Conservation (phyloP, 2,113 vertebrate genomes). For the Phaetusa simplex region DNA sequence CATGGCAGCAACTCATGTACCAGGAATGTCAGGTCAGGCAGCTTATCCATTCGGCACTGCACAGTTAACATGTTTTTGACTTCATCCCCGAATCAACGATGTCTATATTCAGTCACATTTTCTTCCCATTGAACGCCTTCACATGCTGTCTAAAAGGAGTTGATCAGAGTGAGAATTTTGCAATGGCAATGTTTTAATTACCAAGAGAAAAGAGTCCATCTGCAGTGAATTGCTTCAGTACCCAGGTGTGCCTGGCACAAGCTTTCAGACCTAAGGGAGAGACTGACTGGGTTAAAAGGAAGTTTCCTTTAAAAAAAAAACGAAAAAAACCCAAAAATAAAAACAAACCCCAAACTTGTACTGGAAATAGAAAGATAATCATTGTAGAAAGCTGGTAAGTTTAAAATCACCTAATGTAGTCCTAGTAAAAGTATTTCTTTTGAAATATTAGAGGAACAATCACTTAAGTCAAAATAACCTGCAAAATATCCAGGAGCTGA, state of each 20-base stretch:
- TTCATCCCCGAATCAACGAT: not conserved
- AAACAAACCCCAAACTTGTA: rapidly evolving
- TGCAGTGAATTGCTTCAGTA: not conserved
- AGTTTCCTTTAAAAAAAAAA: not conserved
- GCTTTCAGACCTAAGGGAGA: not conserved
- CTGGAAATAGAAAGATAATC: not conserved
- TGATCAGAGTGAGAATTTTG: not conserved
- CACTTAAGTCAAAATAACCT: not conserved
- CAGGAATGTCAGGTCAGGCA: not conserved
- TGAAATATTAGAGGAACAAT: not conserved
- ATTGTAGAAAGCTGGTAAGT: not conserved
- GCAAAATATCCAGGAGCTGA: not conserved
- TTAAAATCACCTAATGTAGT: not conserved
- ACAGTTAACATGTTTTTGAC: not conserved
- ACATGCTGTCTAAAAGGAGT: not conserved
- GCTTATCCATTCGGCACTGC: not conserved
- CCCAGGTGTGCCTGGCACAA: not conserved
- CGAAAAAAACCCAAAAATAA: not conserved
- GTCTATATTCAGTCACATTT: not conserved
- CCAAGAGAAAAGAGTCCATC: not conserved
- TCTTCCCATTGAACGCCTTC: not conserved
- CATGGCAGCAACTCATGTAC: not conserved
- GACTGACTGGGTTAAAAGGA: not conserved
- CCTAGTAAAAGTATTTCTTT: not conserved
- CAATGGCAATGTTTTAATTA: not conserved